A percentile compares a stretch with the other conserved stretches of the same genome.
Evolutionary conservation across 1,140 invertebrate genomes (phyloP).

Genomic region (Brachionus plicatilis): DNA sequence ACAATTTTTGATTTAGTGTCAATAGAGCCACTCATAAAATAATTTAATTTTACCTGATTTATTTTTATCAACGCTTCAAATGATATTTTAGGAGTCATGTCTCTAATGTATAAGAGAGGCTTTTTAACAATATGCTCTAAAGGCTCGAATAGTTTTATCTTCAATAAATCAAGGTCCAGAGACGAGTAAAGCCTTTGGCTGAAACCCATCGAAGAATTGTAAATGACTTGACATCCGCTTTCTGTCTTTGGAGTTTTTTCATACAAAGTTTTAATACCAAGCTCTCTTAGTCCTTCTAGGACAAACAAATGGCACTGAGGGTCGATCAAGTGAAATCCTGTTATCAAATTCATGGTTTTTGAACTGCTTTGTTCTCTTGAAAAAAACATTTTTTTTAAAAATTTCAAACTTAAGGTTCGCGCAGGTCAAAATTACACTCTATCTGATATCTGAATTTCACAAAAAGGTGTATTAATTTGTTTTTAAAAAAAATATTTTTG

Average conservation of each 20-base stretch:
- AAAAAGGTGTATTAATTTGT: no score
- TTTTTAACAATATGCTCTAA: slow-evolving; percentile 50
- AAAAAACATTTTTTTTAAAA: background rate
- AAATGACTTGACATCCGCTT: slow-evolving; percentile 50
- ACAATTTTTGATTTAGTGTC: no score
- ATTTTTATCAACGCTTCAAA: slow-evolving; percentile 52
- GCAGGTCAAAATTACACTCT: no score
- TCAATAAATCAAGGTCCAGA: slow-evolving; percentile 52
- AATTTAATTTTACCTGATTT: slow-evolving; percentile 46
- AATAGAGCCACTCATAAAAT: no score
- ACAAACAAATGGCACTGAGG: slow-evolving; percentile 52
- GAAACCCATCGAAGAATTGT: slow-evolving; percentile 52
- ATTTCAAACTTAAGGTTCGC: background rate
- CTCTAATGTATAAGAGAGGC: slow-evolving; percentile 52
- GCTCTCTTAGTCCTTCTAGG: slow-evolving; percentile 50
- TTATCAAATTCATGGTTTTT: slow-evolving; percentile 50
- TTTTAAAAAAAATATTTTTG: no score
- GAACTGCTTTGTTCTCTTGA: slow-evolving; percentile 41
- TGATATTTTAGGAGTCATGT: slow-evolving; percentile 53
- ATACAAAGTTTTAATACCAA: slow-evolving; percentile 47
- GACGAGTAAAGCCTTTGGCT: slow-evolving; percentile 51
- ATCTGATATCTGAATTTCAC: no score
- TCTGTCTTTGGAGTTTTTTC: slow-evolving; percentile 43
- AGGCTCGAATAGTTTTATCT: slow-evolving; percentile 53
- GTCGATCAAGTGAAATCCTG: slow-evolving; percentile 55